These are phyloP conservation scores for Gymnoscopelus microlampas DNA, from an alignment of 2,797 vertebrate genomes.

Conservation along the genomic window DNA sequence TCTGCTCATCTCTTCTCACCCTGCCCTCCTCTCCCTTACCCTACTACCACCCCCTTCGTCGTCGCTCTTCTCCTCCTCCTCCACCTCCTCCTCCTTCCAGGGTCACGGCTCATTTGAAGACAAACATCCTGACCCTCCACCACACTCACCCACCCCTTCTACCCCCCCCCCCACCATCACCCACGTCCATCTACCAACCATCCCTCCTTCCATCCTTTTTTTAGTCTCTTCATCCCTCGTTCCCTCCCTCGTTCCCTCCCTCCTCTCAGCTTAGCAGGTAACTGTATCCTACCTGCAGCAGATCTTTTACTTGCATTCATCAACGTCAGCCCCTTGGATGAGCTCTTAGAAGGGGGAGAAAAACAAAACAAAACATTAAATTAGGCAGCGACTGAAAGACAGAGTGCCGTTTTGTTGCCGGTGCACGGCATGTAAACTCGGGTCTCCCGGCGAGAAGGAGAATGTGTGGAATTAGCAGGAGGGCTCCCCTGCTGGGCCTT, in stretches of 20 bases:
- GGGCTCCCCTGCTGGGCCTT: constrained; percentile 64
- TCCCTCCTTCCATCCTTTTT: constrained; percentile 67
- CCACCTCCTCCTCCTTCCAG: constrained; percentile 76
- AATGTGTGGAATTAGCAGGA: constrained; percentile 61
- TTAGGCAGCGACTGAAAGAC: constrained; percentile 46
- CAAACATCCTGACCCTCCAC: constrained; percentile 79
- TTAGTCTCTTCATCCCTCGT: constrained; percentile 43
- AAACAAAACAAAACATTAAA: constrained; percentile 68
- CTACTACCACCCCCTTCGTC: constrained; percentile 47
- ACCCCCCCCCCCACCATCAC: not conserved
- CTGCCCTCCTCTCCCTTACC: constrained; percentile 44
- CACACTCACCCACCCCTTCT: constrained; percentile 2
- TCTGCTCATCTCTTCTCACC: constrained; percentile 39
- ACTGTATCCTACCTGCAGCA: constrained; percentile 88
- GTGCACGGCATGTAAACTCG: constrained; percentile 57
- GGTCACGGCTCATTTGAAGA: constrained; percentile 81
- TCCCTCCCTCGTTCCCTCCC: constrained; percentile 40
- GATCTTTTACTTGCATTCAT: constrained; percentile 89
- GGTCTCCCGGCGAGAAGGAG: constrained; percentile 66
- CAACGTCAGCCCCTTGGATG: constrained; percentile 83
- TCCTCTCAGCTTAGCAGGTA: constrained; percentile 77
- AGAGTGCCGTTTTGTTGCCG: constrained; percentile 40
- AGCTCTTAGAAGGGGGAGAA: constrained; percentile 66
- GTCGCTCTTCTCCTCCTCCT: constrained; percentile 48
- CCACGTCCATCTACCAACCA: constrained; percentile 64